Base-by-base conservation (phyloP, 2,888 invertebrate species). In the Xanthostigma xanthostigma region DNA sequence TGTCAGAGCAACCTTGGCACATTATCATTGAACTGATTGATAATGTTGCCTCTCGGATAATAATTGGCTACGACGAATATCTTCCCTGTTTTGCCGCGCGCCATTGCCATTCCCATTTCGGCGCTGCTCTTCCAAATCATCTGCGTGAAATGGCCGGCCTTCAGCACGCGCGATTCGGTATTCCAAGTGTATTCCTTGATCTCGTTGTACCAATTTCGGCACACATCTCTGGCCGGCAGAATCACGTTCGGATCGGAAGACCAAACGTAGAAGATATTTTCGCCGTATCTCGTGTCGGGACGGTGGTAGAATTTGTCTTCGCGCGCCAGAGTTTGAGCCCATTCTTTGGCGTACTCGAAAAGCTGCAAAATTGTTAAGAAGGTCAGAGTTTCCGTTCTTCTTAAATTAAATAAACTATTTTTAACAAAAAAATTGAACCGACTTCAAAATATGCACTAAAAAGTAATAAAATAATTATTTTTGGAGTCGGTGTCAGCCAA, bases 21-120 rank as follows among this genome's bases (percentile, higher is more conserved):
- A 59, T 85, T 84, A 49, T 75, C 75, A 2, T 69, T 64, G 57
- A 84, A 85, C 54, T 81, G 78, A 1, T 83, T 83, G 41, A 79
- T 73, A 57, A 75, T 81, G 60, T 91, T 91, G 11, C 91, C 91
- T 2, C 88, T 79, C 1, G 91, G 90, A 59, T 76, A 75, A 60
- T 91, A 91, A 64, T 88, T 87, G 46, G 83, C 86, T 0, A 93
- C 91, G 1, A 92, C 86, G 57, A 85, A 85, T 1, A 86, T 75
- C 62, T 84, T 84, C 1, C 87, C 90, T 46, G 79, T 78, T 57
- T 80, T 79, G 56, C 79, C 80, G 57, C 79, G 73, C 0, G 84
- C 79, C 60, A 80, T 72, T 3, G 81, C 86, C 12, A 86, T 76
- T 1, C 87, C 87, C 33, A 86, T 62, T 57, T 82, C 78, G 44